phyloP scores from a whole-genome alignment of 2,113 vertebrate species.

The human (Homo sapiens) region DNA sequence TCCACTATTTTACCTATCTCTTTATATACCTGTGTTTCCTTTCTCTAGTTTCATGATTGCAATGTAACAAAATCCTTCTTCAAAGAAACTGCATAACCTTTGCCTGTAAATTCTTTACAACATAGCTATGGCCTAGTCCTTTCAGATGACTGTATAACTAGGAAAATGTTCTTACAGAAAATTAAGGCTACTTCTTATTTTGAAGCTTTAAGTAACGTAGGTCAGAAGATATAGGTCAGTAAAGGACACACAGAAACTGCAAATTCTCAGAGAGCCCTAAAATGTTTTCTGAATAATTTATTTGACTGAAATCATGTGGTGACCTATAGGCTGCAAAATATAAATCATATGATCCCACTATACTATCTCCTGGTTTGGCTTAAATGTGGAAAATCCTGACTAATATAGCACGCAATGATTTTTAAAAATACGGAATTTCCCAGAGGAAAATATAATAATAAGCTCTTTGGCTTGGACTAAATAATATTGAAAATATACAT shows the following conservation, averaged over 20 bases:
- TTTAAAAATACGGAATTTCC: background rate
- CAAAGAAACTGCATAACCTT: background rate
- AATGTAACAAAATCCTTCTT: background rate
- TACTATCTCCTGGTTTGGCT: background rate
- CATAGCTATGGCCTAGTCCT: background rate
- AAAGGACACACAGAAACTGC: conserved; percentile 48
- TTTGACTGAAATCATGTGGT: conserved; percentile 21
- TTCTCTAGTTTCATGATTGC: background rate
- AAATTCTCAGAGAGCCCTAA: conserved; percentile 22
- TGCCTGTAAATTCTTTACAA: background rate
- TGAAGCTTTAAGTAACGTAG: conserved; percentile 40
- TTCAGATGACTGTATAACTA: background rate
- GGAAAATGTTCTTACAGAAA: conserved; percentile 55
- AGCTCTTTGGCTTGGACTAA: background rate
- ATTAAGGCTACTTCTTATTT: conserved; percentile 45
- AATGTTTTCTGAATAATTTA: conserved; percentile 51
- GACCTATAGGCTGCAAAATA: conserved; percentile 54
- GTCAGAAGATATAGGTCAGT: conserved; percentile 11
- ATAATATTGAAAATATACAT: background rate
- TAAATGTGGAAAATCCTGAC: background rate
- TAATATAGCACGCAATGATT: background rate
- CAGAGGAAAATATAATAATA: conserved; percentile 4
- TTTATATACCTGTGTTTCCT: background rate
- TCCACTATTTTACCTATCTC: background rate
- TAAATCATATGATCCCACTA: background rate